A percentile compares a stretch with the other conserved stretches of the same genome.
Conservation (phyloP, 2,113 vertebrate species). For the Pitta sordida region DNA sequence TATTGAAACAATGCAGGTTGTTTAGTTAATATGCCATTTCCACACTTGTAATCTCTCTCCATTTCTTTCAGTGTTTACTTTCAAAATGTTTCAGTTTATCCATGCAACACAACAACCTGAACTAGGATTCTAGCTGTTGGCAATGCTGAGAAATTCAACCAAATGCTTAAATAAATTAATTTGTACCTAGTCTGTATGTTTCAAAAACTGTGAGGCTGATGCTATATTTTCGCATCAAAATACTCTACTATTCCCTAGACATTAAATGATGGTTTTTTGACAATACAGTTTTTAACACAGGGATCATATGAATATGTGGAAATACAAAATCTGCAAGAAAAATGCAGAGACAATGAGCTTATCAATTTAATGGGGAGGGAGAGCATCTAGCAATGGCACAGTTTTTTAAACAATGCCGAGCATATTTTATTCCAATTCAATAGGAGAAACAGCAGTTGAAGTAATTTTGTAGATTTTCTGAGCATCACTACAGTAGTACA, state of each 20-base stretch:
- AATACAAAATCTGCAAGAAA: neutral
- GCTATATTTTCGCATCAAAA: constrained; percentile 16
- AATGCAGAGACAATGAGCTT: neutral
- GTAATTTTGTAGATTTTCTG: neutral
- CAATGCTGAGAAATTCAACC: neutral
- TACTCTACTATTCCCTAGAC: neutral
- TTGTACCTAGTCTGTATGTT: neutral
- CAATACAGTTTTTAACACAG: neutral
- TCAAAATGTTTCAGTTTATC: neutral
- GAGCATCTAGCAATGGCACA: neutral
- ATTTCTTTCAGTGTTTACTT: neutral
- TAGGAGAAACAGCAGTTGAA: neutral
- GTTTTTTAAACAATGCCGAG: neutral
- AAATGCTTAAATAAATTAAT: neutral
- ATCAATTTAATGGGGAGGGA: neutral
- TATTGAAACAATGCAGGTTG: neutral
- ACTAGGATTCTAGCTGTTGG: neutral
- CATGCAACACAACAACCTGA: neutral
- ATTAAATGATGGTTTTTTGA: neutral
- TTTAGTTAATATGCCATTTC: neutral
- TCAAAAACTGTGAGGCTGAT: neutral
- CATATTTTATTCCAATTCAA: neutral
- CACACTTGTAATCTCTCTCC: neutral
- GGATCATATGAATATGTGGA: neutral
- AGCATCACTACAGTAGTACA: neutral